Evolutionary conservation across 2,113 vertebrate genomes (phyloP), one percentile per base, ranked within the genome.

Genomic region (Amblyornis subalaris): DNA sequence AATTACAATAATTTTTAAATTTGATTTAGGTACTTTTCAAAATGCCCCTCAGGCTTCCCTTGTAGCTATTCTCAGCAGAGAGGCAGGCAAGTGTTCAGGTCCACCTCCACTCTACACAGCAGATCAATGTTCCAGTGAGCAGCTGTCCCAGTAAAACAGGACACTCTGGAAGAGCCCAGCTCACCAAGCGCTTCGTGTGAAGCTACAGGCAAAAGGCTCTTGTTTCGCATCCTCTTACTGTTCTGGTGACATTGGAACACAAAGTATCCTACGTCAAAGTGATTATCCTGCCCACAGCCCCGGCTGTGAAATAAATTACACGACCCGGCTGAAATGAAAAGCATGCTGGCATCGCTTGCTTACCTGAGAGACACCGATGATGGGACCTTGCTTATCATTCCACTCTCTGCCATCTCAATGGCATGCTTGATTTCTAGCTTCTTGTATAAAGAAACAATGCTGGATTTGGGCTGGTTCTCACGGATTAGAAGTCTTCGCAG

Each of bases 351-450:
- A 44, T 77, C 0, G 40, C 51, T 55, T 62, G 96, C 98, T 91
- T 98, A 99, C 99, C 97, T 97, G 45, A 98, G 95, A 14, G 98
- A 97, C 18, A 93, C 50, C 0, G 98, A 79, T 5, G 98, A 99
- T 2, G 98, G 96, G 25, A 97, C 96, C 18, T 98, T 97, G 16
- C 96, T 99, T 76, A 99, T 97, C 42, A 97, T 95, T 18, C 98
- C 98, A 0, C 97, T 97, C 91, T 99, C 99, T 55, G 98, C 98
- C 98, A 99, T 98, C 97, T 99, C 98, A 94, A 99, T 98, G 58
- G 99, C 98, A 65, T 99, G 99, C 90, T 99, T 99, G 94, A 99
- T 98, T 97, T 99, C 99, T 72, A 99, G 97, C 94, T 99, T 99
- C 97, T 99, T 99, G 91, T 99, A 99, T 36, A 99, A 96, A 29